A percentile compares a stretch with the other conserved stretches of the same genome.
Evolutionary conservation across 2,888 invertebrate species (phyloP).

Genomic region (Pachycephus smyrnensis): DNA sequence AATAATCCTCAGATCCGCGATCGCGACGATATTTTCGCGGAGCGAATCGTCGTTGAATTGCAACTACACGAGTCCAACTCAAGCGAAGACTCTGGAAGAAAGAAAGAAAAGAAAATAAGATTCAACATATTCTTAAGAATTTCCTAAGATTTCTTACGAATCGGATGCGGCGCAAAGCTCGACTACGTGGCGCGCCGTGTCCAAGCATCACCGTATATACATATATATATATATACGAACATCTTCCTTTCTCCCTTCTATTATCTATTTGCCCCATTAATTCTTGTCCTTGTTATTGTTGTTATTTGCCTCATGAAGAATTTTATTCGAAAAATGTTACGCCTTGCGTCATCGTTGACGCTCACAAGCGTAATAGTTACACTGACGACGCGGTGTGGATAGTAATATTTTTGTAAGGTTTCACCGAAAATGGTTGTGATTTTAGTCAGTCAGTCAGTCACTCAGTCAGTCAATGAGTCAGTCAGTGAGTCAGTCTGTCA

Average conservation of each 20-base stretch:
- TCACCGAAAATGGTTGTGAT: conserved; percentile 40
- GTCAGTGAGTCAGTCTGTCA: not conserved
- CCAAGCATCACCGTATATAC: conserved; percentile 12
- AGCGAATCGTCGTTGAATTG: not conserved
- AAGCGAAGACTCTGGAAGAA: not conserved
- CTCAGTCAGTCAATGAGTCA: not conserved
- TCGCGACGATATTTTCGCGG: not conserved
- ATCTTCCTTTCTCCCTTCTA: not conserved
- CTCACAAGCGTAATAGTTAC: not conserved
- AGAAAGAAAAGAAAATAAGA: not conserved
- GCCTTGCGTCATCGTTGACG: not conserved
- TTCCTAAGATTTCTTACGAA: conserved; percentile 3
- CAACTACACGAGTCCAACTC: not conserved
- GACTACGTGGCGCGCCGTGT: conserved; percentile 36
- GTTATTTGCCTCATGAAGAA: not conserved
- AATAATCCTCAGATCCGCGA: not conserved
- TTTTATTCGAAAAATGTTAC: not conserved
- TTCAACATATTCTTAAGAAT: not conserved
- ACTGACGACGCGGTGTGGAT: not conserved
- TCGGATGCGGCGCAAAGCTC: conserved; percentile 30
- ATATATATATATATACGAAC: not conserved
- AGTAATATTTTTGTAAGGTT: conserved; percentile 24
- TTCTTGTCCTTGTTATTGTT: not conserved
- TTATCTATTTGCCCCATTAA: not conserved
- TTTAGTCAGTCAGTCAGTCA: conserved; percentile 25